phyloP scores from a whole-genome alignment of 1,140 invertebrate species.

The Chymomyza costata region DNA sequence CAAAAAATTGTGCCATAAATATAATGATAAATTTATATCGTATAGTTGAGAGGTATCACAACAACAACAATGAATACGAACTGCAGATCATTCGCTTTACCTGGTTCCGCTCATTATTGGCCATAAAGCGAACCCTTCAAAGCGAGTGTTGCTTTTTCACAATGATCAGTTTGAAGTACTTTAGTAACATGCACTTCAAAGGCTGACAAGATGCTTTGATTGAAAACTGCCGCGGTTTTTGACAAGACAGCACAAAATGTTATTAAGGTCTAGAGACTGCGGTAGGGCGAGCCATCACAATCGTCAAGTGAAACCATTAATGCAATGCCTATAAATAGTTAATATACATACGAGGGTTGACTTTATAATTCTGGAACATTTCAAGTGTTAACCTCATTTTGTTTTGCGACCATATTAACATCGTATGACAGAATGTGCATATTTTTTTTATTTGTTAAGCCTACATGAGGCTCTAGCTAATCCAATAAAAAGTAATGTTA shows the following conservation, averaged over 20 bases:
- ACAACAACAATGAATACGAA: conserved; percentile 31
- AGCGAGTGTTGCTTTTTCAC: conserved; percentile 59
- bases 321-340: too few species aligned
- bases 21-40: conserved; percentile 47
- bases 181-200: background rate
- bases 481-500: too few species aligned
- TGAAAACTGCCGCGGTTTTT: conserved; percentile 54
- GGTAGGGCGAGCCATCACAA: conserved; percentile 57
- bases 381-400: too few species aligned
- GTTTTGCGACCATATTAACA: too few species aligned
- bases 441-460: too few species aligned
- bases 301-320: too few species aligned
- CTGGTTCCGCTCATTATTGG: conserved; percentile 54
- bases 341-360: too few species aligned
- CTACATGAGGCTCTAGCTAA: too few species aligned
- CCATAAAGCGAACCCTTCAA: conserved; percentile 51
- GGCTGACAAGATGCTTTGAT: conserved; percentile 36
- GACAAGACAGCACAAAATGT: conserved; percentile 46
- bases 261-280: conserved; percentile 51
- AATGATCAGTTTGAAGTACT: conserved; percentile 11
- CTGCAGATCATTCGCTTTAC: conserved; percentile 26
- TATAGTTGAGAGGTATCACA: conserved; percentile 1
- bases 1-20: conserved; percentile 69
- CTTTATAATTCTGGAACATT: too few species aligned
- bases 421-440: too few species aligned